These are phyloP conservation scores for Melikaiella ostensackeni DNA, from an alignment of 2,888 invertebrate genomes.

Conservation along the genomic window DNA sequence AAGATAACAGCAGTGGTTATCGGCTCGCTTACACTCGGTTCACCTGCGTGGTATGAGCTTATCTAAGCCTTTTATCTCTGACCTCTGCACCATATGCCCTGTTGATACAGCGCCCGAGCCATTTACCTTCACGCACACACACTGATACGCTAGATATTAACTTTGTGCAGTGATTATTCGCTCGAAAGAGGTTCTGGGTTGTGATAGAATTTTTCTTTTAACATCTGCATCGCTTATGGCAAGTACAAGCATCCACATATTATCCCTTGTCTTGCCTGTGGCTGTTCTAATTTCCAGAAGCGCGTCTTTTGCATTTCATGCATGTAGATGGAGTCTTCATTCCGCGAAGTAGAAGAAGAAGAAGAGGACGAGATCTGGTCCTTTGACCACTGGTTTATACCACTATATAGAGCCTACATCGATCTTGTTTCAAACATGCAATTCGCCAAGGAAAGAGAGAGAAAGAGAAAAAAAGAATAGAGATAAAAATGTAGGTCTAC, in stretches of 20 bases:
- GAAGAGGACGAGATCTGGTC: slow-evolving; percentile 65
- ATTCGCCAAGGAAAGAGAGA: neutral
- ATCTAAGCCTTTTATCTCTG: slow-evolving; percentile 73
- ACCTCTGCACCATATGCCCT: slow-evolving; percentile 71
- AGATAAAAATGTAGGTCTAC: slow-evolving; percentile 3
- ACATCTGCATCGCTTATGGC: neutral
- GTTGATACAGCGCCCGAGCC: slow-evolving; percentile 54
- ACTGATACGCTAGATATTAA: neutral
- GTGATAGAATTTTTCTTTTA: neutral
- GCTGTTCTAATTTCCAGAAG: slow-evolving; percentile 60
- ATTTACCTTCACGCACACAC: neutral
- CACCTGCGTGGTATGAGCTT: slow-evolving; percentile 70
- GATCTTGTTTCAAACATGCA: neutral
- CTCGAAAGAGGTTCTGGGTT: neutral
- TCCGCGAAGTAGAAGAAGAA: slow-evolving; percentile 58
- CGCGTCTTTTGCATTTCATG: slow-evolving; percentile 49
- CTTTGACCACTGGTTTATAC: slow-evolving; percentile 62
- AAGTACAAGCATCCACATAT: neutral
- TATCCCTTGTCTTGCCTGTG: neutral
- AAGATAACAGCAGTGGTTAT: slow-evolving; percentile 71
- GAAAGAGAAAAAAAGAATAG: neutral
- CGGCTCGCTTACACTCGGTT: slow-evolving; percentile 71
- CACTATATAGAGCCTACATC: slow-evolving; percentile 40
- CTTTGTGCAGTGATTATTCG: neutral
- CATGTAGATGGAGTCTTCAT: slow-evolving; percentile 54